phyloP scores from a whole-genome alignment of 2,888 invertebrate species.

The Chrysolina americana region DNA sequence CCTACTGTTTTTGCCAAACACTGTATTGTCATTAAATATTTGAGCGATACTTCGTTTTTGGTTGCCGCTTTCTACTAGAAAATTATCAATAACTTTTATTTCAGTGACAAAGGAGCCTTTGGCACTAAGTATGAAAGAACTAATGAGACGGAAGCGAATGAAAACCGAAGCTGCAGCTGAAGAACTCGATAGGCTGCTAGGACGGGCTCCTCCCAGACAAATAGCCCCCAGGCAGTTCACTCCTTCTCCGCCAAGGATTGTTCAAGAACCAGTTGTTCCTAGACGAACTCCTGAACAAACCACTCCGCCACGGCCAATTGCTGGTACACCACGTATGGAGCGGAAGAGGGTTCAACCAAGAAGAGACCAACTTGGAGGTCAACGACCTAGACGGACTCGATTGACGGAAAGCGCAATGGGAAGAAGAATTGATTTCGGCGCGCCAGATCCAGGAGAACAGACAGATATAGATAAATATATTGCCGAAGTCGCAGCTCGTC shows the following conservation, averaged over 20 bases:
- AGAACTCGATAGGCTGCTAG: background rate
- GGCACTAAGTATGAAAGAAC: background rate
- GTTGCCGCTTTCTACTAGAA: background rate
- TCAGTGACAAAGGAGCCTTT: background rate
- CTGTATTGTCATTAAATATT: no score
- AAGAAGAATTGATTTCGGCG: conserved; percentile 11
- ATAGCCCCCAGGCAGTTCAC: background rate
- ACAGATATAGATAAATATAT: conserved; percentile 10
- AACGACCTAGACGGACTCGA: background rate
- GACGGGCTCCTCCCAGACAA: background rate
- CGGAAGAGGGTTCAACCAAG: background rate
- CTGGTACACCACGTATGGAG: background rate
- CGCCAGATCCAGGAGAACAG: background rate
- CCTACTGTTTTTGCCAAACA: no score
- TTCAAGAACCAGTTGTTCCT: background rate
- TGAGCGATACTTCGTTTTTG: no score
- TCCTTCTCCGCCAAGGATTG: background rate
- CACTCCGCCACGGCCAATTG: background rate
- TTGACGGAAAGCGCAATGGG: background rate
- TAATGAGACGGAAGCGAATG: background rate
- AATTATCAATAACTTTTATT: background rate
- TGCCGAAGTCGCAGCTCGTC: background rate
- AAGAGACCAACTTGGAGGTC: background rate
- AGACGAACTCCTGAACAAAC: background rate
- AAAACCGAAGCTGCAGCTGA: background rate